Conservation (phyloP, 2,888 invertebrate species). For the Chydorus sphaericus region DNA sequence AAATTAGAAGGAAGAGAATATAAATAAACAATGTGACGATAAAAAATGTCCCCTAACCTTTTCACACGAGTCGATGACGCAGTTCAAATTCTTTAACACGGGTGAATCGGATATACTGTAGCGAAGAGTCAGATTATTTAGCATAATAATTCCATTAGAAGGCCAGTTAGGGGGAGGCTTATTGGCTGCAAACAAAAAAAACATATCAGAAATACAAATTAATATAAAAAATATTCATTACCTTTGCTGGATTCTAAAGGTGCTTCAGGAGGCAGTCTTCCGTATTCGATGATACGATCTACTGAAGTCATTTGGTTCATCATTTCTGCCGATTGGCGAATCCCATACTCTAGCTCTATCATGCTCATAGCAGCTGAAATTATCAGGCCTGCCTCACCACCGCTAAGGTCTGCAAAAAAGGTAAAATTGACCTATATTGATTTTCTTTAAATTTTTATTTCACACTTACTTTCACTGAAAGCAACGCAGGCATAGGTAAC, state of each 20-base stretch:
- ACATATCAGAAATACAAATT: too few relatives aligned
- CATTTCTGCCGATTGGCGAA: conserved; percentile 78
- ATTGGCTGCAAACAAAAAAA: too few relatives aligned
- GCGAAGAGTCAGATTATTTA: too few relatives aligned
- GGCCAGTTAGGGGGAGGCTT: too few relatives aligned
- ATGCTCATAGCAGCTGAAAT: conserved; percentile 26
- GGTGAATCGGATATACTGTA: conserved; percentile 30
- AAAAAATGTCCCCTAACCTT: conserved; percentile 25
- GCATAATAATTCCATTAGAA: too few relatives aligned
- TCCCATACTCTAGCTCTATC: conserved; percentile 56
- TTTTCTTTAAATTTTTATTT: too few relatives aligned
- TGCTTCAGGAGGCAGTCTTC: conserved; percentile 53
- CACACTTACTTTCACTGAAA: conserved; percentile 37
- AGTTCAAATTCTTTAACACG: conserved; percentile 31
- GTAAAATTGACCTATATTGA: too few relatives aligned
- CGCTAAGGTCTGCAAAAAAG: conserved; percentile 18
- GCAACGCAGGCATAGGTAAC: conserved; percentile 76
- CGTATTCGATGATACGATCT: conserved; percentile 40
- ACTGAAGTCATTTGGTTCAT: conserved; percentile 65
- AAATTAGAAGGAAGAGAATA: neutral
- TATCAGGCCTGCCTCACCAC: conserved; percentile 25
- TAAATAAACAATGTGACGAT: neutral
- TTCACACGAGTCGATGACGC: conserved; percentile 30
- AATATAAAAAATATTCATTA: too few relatives aligned
- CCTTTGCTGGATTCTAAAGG: conserved; percentile 33